Percentiles rank a stretch among this genome's conserved stretches.
phyloP scores from a whole-genome alignment of 2,113 vertebrate species.

The Hypocryptadius cinnamomeus region DNA sequence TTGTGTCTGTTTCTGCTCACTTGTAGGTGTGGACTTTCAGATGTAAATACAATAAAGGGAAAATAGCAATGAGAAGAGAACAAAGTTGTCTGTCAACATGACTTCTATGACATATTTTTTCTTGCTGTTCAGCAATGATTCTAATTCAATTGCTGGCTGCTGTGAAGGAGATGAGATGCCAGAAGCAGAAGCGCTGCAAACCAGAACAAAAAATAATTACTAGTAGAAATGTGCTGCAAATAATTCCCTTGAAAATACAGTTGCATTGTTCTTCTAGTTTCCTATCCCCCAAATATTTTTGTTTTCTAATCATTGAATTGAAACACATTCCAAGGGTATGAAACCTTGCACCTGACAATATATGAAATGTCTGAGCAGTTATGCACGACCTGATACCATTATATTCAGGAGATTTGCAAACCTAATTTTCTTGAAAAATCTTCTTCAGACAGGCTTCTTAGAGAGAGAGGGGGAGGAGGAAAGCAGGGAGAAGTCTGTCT shows the following conservation, averaged over 20 bases:
- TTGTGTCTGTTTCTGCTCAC: not conserved
- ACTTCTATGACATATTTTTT: constrained; percentile 61
- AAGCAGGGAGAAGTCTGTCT: not conserved
- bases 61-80: constrained; percentile 44
- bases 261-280: constrained; percentile 11
- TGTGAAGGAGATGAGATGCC: constrained; percentile 68
- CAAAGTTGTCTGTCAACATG: constrained; percentile 59
- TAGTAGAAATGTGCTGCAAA: constrained; percentile 55
- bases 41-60: constrained; percentile 48
- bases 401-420: not conserved
- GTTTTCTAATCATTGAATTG: constrained; percentile 6
- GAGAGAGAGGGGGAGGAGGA: not conserved
- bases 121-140: constrained; percentile 60
- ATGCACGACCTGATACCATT: not conserved
- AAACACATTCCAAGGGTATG: not conserved
- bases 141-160: constrained; percentile 66
- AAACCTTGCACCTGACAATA: not conserved
- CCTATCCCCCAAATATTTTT: constrained; percentile 29
- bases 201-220: constrained; percentile 66
- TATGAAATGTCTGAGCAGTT: not conserved
- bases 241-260: constrained; percentile 45
- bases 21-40: constrained; percentile 36
- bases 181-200: constrained; percentile 59
- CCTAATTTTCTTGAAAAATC: constrained; percentile 6
- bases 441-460: not conserved